These are phyloP conservation scores for Eospalax fontanierii DNA, from an alignment of 2,797 vertebrate genomes.

Conservation along the genomic window DNA sequence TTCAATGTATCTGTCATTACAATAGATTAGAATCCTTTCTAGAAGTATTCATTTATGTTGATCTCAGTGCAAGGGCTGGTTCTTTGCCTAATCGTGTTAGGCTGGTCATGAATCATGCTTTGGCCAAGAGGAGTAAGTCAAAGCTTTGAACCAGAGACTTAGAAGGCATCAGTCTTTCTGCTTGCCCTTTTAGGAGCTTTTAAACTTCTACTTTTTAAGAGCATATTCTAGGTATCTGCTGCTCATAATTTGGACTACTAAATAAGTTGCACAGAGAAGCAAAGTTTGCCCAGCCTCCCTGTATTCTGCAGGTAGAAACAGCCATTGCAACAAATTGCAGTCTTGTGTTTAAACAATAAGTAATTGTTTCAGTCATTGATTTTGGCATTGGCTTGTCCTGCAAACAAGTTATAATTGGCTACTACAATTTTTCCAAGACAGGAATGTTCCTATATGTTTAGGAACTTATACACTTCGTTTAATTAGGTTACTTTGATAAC, in stretches of 20 bases:
- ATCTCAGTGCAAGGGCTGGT: not conserved
- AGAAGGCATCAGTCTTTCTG: not conserved
- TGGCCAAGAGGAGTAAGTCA: not conserved
- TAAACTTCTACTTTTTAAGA: not conserved
- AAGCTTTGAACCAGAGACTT: conserved; percentile 1
- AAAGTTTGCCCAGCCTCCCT: not conserved
- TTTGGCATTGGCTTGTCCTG: not conserved
- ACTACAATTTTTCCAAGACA: conserved; percentile 43
- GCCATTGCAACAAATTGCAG: not conserved
- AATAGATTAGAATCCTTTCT: not conserved
- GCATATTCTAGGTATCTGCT: not conserved
- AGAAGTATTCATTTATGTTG: not conserved
- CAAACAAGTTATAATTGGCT: not conserved
- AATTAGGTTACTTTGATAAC: conserved; percentile 59
- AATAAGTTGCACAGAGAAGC: not conserved
- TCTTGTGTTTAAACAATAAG: not conserved
- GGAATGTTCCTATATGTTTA: not conserved
- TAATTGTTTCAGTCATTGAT: not conserved
- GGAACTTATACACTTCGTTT: conserved; percentile 20
- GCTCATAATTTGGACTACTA: not conserved
- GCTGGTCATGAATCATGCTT: not conserved
- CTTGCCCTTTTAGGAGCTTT: not conserved
- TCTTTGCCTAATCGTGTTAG: not conserved
- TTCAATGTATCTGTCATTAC: not conserved
- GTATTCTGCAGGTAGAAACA: not conserved